These are phyloP conservation scores for Tenualosa ilisha DNA, from an alignment of 2,797 vertebrate species.

Conservation along the genomic window DNA sequence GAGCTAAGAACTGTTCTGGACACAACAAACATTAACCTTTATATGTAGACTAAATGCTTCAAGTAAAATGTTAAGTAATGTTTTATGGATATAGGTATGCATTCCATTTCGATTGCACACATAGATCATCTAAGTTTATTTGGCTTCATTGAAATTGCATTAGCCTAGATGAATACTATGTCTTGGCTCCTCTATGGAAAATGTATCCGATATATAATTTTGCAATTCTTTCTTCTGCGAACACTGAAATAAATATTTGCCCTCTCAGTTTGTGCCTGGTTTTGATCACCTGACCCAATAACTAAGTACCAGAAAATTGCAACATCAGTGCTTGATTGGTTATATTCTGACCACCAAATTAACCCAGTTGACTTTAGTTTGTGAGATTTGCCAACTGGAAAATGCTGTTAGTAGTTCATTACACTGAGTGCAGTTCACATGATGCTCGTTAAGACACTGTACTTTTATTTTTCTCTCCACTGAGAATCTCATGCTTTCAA, in stretches of 20 bases:
- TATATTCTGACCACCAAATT: background rate
- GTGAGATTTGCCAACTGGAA: background rate
- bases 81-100: background rate
- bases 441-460: constrained; percentile 37
- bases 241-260: background rate
- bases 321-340: background rate
- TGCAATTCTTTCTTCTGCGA: background rate
- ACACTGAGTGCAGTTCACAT: constrained; percentile 44
- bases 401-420: background rate
- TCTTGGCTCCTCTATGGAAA: background rate
- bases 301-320: background rate
- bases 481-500: constrained; percentile 42
- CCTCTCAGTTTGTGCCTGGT: background rate
- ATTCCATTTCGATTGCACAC: background rate
- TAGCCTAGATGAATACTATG: background rate
- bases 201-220: background rate
- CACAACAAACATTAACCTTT: background rate
- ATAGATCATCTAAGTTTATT: background rate
- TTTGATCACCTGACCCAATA: background rate
- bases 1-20: background rate
- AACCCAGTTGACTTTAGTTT: background rate
- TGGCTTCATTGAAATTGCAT: background rate
- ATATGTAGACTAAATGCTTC: background rate
- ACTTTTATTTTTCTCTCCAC: constrained; percentile 54
- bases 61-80: background rate